Conservation (phyloP, 2,797 vertebrate genomes). For the Syngnathus rostellatus region DNA sequence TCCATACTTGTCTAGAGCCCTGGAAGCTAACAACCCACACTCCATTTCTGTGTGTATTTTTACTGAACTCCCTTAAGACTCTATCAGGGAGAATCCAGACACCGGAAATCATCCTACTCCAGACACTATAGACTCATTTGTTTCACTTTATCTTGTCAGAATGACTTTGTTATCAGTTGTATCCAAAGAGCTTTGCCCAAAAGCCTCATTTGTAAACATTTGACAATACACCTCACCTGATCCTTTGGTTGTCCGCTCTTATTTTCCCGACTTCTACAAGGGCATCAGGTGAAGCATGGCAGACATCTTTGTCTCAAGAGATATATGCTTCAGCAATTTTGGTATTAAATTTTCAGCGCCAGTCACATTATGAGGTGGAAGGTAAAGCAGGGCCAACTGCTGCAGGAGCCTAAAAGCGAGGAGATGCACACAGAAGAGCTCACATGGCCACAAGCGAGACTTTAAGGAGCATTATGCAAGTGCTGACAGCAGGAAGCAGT, state of each 20-base stretch:
- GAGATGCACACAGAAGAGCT: neutral
- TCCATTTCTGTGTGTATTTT: too few species aligned
- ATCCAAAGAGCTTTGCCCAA: neutral
- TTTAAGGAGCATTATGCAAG: constrained; percentile 4
- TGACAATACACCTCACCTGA: neutral
- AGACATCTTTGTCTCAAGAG: constrained; percentile 1
- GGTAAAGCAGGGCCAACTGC: neutral
- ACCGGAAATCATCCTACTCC: neutral
- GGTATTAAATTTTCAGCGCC: neutral
- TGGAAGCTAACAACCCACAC: too few species aligned
- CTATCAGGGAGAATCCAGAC: neutral
- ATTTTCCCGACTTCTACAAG: neutral
- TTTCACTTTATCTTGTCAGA: neutral
- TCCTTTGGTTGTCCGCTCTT: neutral
- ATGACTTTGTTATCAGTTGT: neutral
- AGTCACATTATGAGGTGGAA: constrained; percentile 1
- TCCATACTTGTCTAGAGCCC: too few species aligned
- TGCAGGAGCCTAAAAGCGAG: constrained; percentile 4
- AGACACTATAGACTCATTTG: neutral
- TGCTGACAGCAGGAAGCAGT: constrained; percentile 3
- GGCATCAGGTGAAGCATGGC: neutral
- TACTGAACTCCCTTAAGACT: neutral
- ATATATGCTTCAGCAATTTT: neutral
- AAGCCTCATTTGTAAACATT: neutral
- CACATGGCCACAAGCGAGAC: constrained; percentile 1